Base-by-base conservation (phyloP, 2,888 invertebrate species). In the Aquatica leii region DNA sequence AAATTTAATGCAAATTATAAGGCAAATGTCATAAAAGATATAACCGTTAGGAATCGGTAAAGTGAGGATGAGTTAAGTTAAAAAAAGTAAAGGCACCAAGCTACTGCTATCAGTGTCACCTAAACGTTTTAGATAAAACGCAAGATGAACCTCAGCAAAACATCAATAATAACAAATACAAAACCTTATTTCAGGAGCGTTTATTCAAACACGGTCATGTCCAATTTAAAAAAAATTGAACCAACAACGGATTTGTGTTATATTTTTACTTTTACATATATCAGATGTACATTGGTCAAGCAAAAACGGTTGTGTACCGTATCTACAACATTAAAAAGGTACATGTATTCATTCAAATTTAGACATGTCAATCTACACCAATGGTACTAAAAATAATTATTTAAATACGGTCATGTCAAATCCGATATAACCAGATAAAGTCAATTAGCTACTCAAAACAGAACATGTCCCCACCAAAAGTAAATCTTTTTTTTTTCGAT, bases 361-460 rank as follows among this genome's bases (percentile, higher is more conserved):
- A 12, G 37, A 37, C 11, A 37, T 37, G 37, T 37, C 37, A 37
- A 37, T 37, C n/a, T 37, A 37, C 37, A 37, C 37, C 37, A 37
- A n/a, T 37, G 37, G 37, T n/a, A 37, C 37, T n/a, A 37, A 37
- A 12, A 37, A 37, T 37, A 37, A 37, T 37, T 12, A 37, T 37
- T 37, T 12, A 37, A 37, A 37, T 37, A 37, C 37, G n/a, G n/a
- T n/a, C n/a, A n/a, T n/a, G 37, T 37, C 37, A 11, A 37, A 37
- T 37, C n/a, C 37, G 37, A 37, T 37, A 37, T 37, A 37, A 37
- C 37, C 37, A 37, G 37, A 37, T 37, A 37, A 37, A 37, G 37
- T 37, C 5, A 37, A 37, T 37, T n/a, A 37, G 37, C 11, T 37
- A 37, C 37, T 37, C n/a, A 37, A 37, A 37, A 37, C 37, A 37